Evolutionary conservation across 2,888 invertebrate genomes (phyloP).

Genomic region (Cantharis lateralis): DNA sequence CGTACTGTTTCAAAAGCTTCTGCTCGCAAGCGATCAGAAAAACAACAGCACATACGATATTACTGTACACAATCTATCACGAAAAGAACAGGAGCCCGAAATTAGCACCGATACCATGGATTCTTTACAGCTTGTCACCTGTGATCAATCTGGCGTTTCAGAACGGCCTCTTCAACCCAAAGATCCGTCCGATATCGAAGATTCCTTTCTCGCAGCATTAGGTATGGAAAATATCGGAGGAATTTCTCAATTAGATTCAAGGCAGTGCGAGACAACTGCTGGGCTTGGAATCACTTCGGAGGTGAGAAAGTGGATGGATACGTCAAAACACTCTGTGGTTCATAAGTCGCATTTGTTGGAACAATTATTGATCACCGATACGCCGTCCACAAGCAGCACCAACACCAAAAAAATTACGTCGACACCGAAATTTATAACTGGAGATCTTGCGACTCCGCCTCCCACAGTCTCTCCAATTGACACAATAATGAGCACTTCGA

Average conservation of each 20-base stretch:
- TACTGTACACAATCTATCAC: background rate
- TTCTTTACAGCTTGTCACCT: background rate
- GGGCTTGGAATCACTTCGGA: conserved; percentile 25
- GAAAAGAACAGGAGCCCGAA: background rate
- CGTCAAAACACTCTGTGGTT: background rate
- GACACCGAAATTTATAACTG: conserved; percentile 18
- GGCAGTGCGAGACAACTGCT: background rate
- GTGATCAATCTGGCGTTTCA: background rate
- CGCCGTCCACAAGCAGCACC: background rate
- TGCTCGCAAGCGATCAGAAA: background rate
- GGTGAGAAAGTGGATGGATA: conserved; percentile 26
- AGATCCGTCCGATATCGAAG: conserved; percentile 22
- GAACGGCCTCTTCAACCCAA: background rate
- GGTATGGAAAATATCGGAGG: conserved; percentile 29
- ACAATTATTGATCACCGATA: background rate
- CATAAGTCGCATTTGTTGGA: background rate
- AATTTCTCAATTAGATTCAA: background rate
- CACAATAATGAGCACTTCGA: background rate
- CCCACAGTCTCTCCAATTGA: conserved; percentile 5
- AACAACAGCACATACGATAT: conserved; percentile 2
- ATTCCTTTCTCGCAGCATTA: conserved; percentile 47
- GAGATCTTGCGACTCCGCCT: background rate
- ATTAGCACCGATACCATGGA: background rate
- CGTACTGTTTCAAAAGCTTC: conserved; percentile 55
- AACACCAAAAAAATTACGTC: conserved; percentile 7